A percentile compares a stretch with the other conserved stretches of the same genome.
Evolutionary conservation across 2,888 invertebrate genomes (phyloP).

Genomic region (Lasioglossum vierecki): DNA sequence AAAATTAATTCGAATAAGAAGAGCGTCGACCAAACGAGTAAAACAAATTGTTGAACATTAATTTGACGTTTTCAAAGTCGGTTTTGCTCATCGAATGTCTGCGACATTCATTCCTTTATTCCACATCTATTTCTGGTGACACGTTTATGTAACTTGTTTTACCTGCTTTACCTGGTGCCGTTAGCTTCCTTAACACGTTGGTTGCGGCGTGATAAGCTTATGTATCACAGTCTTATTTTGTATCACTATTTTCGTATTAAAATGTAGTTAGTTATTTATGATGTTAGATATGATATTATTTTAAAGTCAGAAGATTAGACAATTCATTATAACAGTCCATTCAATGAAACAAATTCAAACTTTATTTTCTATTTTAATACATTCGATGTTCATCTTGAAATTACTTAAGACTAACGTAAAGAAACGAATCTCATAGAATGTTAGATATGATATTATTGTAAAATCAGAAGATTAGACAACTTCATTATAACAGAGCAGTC

Average conservation of each 20-base stretch:
- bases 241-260: background rate
- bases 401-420: too few species aligned
- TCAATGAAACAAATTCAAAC: background rate
- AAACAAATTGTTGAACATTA: background rate
- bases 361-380: too few species aligned
- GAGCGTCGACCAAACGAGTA: background rate
- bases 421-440: background rate
- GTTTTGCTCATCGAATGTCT: background rate
- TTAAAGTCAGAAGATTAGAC: too few species aligned
- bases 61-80: background rate
- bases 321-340: background rate
- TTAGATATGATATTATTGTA: background rate
- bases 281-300: background rate
- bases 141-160: background rate
- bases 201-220: background rate
- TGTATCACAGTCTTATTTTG: background rate
- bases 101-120: background rate
- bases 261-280: background rate
- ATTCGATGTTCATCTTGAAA: too few species aligned
- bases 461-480: too few species aligned
- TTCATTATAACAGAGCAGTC: background rate
- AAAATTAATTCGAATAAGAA: too few species aligned
- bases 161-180: background rate
- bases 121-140: background rate
- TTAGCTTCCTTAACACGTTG: background rate